Conservation (phyloP, 2,888 invertebrate genomes). For the Clepsis dumicolana region DNA sequence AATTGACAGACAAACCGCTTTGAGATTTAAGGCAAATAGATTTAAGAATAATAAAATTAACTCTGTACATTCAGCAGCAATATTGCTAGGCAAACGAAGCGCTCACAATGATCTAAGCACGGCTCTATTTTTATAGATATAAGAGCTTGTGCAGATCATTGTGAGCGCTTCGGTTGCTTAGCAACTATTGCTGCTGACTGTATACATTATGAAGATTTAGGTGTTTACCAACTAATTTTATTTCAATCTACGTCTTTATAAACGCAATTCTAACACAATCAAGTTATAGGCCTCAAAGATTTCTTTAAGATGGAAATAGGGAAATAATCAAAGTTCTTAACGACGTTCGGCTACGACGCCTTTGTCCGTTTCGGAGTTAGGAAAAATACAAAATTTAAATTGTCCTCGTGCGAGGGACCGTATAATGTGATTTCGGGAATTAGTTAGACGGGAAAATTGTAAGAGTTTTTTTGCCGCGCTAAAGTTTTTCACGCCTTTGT, state of each 20-base stretch:
- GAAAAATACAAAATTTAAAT: conserved; percentile 40
- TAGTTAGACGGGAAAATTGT: conserved; percentile 13
- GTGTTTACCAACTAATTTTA: background rate
- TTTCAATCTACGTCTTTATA: conserved; percentile 10
- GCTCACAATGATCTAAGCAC: too few species aligned
- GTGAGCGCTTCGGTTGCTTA: too few species aligned
- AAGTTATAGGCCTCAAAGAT: conserved; percentile 39
- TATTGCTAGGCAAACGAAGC: too few species aligned
- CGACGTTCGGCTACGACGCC: conserved; percentile 23
- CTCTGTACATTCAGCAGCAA: too few species aligned
- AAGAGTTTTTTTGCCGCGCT: background rate
- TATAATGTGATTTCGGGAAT: conserved; percentile 35
- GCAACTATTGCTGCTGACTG: too few species aligned
- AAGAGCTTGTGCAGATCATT: too few species aligned
- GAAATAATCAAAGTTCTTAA: conserved; percentile 41
- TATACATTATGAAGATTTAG: background rate
- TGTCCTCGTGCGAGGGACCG: conserved; percentile 27
- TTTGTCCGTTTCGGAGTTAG: conserved; percentile 23
- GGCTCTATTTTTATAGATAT: too few species aligned
- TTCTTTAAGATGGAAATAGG: conserved; percentile 40
- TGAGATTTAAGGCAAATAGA: too few species aligned
- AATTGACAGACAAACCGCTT: too few species aligned
- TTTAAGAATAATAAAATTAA: too few species aligned
- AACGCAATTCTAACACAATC: conserved; percentile 30
- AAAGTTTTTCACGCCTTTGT: background rate